phyloP scores from a whole-genome alignment of 2,888 invertebrate species.

The Mythimna vitellina region DNA sequence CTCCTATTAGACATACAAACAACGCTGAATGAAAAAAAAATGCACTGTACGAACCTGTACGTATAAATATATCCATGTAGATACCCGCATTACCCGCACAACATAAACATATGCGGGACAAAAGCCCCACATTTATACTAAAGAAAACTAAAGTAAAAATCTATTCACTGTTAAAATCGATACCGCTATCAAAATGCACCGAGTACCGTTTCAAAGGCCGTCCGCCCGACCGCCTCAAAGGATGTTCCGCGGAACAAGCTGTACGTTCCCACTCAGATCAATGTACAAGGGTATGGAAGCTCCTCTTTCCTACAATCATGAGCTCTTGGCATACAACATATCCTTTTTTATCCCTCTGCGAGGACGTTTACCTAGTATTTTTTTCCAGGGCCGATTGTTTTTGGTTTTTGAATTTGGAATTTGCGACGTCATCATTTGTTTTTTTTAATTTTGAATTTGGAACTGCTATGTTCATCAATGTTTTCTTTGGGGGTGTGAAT shows the following conservation, averaged over 20 bases:
- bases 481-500: neutral
- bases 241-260: slow-evolving; percentile 80
- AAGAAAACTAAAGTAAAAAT: slow-evolving; percentile 77
- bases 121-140: slow-evolving; percentile 43
- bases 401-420: slow-evolving; percentile 20
- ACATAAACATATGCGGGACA: slow-evolving; percentile 27
- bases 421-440: slow-evolving; percentile 12
- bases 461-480: neutral
- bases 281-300: slow-evolving; percentile 73
- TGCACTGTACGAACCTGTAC: no score
- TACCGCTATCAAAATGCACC: slow-evolving; percentile 86
- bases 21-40: no score
- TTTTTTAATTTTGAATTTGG: neutral
- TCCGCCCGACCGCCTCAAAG: slow-evolving; percentile 80
- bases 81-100: neutral
- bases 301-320: slow-evolving; percentile 73
- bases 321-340: slow-evolving; percentile 76
- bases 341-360: slow-evolving; percentile 73
- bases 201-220: slow-evolving; percentile 82
- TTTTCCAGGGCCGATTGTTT: slow-evolving; percentile 42
- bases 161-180: slow-evolving; percentile 85
- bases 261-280: slow-evolving; percentile 84
- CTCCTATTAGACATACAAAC: no score
- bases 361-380: slow-evolving; percentile 64
- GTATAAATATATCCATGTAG: neutral